Conservation (phyloP, 2,113 vertebrate genomes). For the Orycteropus afer region DNA sequence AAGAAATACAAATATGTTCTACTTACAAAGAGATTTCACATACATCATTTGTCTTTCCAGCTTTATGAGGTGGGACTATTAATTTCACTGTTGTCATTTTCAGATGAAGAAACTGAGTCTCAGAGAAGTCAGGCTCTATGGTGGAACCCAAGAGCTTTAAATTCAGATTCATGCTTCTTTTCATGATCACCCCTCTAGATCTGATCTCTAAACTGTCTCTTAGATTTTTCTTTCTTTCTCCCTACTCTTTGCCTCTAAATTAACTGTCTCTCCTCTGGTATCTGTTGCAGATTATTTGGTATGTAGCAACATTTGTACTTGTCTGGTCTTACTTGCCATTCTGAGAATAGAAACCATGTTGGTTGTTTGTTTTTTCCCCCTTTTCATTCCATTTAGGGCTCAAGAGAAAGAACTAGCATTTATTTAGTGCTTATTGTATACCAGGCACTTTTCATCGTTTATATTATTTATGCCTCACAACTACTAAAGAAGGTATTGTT, state of each 20-base stretch:
- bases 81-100: slow-evolving; percentile 40
- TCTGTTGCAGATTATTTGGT: not conserved
- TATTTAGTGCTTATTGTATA: not conserved
- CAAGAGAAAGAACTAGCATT: slow-evolving; percentile 1
- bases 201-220: not conserved
- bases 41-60: not conserved
- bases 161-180: not conserved
- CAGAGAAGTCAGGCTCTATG: not conserved
- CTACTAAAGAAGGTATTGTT: not conserved
- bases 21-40: not conserved
- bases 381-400: not conserved
- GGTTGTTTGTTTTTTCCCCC: not conserved
- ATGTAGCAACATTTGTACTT: not conserved
- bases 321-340: not conserved
- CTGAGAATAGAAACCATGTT: not conserved
- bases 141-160: not conserved
- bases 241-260: not conserved
- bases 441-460: not conserved
- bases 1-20: not conserved
- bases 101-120: not conserved
- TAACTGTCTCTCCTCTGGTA: not conserved
- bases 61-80: not conserved
- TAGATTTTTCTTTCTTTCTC: not conserved
- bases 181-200: not conserved
- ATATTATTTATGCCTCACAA: not conserved